Base-by-base conservation (phyloP, 2,888 invertebrate species). In the Dicyrtoma fusca region DNA sequence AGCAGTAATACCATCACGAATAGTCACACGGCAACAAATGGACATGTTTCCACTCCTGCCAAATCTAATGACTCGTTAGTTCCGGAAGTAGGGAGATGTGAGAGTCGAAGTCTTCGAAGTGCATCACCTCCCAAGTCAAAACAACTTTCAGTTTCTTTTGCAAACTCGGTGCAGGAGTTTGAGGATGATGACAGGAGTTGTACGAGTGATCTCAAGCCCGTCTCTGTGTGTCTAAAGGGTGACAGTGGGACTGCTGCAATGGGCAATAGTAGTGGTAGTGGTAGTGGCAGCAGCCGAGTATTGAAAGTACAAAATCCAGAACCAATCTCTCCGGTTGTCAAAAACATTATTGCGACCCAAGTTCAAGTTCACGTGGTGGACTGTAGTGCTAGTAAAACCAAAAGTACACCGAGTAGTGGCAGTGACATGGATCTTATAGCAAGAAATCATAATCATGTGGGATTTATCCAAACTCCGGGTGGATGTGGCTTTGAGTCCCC, bases 131-230 rank as follows among this genome's bases (percentile, higher is more conserved):
- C 75, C n/a, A 80, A 80, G 70, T 78, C 77, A 51, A 78, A 78
- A 59, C 66, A 66, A 47, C 73, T 78, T 61, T 79, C 80, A 21
- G 80, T 80, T 26, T 80, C 80, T 23, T 80, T 80, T 74, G 76
- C 80, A 44, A 77, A 77, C 63, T 78, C 76, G 44, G 79, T 80
- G 0, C 75, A 77, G 61, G 80, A 80, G 71, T 79, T 75, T 61
- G 74, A 76, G 66, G 74, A 73, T 51, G 49, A 74, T 42, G 62
- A 49, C n/a, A 61, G 17, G 21, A 69, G 47, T 62, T 51, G 61
- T 17, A 70, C 26, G 42, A 70, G 51, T 51, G 70, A 70, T 70
- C 70, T 70, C 70, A 70, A 70, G 51, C 47, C 69, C 1, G 26
- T 34, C 26, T 19, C 42, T 11, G 42, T 17, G 11, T 4, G 11